Evolutionary conservation across 35 echinoderm and acorn worm species (phyloP), one percentile per base, ranked within the genome.

Genomic region (Apostichopus parvimensis): DNA sequence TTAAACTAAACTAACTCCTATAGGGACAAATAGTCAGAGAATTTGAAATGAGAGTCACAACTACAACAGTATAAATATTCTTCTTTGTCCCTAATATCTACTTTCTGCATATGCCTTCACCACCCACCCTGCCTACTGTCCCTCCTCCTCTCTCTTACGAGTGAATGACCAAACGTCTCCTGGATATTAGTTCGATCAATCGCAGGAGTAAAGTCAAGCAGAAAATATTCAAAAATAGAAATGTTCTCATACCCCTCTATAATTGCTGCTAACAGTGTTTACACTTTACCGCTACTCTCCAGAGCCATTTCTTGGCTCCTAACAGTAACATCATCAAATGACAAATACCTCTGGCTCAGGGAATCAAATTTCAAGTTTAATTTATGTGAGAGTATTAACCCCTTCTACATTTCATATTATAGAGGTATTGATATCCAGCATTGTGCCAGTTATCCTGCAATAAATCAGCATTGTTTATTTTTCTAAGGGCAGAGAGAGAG

Each of bases 391-490:
- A 68, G 64, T 14, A 5, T 68, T 18, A 9, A 4, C 11, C 34
- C 79, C 79, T 53, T 15, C 79, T 82, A 53, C 55, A 54, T 82
- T 82, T 82, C 79, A 53, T 55, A 54, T 82, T 20, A 82, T 55
- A 3, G 18, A 53, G 79, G 45, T 18, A 56, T 34, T 82, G 79
- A 34, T 82, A 56, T 82, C 79, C 52, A 82, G 55, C 18, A 12
- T 8, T 82, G 54, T n/a, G 25, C 14, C 55, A 12, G 52, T 53
- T 82, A 6, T 13, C 10, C 8, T 55, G 22, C 52, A 6, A 82
- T 82, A 82, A 82, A 82, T 82, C 79, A 82, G 52, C 79, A 82
- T 45, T 82, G 55, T 82, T 82, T 82, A 82, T 82, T 82, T 82
- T 82, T 82, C 79, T 56, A 82, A 82, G 79, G 64, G 64, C 34